Base-by-base conservation (phyloP, 2,797 vertebrate species). In the Enteromius fasciolatus region DNA sequence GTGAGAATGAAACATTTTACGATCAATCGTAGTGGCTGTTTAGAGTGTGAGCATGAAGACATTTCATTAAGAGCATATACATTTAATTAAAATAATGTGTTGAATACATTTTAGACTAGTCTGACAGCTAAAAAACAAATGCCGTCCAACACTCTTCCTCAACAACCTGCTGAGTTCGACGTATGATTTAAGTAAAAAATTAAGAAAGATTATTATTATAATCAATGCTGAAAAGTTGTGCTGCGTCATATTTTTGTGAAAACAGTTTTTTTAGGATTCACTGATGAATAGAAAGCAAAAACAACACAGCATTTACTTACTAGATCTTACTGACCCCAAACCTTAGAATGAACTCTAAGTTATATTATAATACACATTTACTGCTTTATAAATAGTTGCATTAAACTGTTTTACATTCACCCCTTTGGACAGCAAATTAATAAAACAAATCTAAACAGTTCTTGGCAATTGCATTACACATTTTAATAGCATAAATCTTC, bases 1-100 rank as follows among this genome's bases (percentile, higher is more conserved):
- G 74, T 63, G 63, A 82, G 28, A 33, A 61, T 28, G 10, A 74
- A 48, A 74, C 10, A 18, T 33, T 36, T 52, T 74, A 31, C 1
- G 1, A 63, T 57, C 25, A 25, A 23, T 8, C 33, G 48, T 14
- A 44, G 25, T 7, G 4, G 4, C 28, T 77, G 73, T 72, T 46
- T 36, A 78, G 25, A 28, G 12, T 77, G 23, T 20, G 18, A 72
- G 46, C 10, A 20, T 50, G 17, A 12, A 72, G 9, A 33, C 4
- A 50, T 11, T 31, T 70, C 41, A 28, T 61, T 14, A 6, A 61
- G 4, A 28, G 2, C 6, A 61, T 14, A 28, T 28, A 14, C 5
- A 25, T 25, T 57, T 59, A 2, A 59, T 25, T 25, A 4, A 59
- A 59, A 59, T 57, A 57, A 57, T 23, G 54, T 23, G 54, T 23